phyloP scores from a whole-genome alignment of 37 sponge, comb jelly and placozoan species.

The Dysidea cf. avara region DNA sequence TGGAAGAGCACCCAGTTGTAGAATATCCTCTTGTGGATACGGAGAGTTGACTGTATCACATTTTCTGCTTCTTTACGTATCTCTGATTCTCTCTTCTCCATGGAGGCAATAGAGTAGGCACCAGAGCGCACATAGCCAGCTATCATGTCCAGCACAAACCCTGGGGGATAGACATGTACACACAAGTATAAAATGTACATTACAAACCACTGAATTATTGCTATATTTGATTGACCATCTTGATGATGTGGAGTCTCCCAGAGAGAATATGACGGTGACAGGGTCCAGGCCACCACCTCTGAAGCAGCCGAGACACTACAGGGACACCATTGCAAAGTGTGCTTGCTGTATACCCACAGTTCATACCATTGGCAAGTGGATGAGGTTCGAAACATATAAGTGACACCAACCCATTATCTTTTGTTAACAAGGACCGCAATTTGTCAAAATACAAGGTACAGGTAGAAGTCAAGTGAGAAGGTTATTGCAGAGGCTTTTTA shows the following conservation, averaged over 20 bases:
- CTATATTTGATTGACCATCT: background rate
- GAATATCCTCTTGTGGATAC: conserved; percentile 39
- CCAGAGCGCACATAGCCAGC: conserved; percentile 76
- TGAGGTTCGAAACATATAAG: too few relatives aligned
- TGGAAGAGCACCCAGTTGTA: conserved; percentile 87
- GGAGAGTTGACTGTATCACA: conserved; percentile 18
- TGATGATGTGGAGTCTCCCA: background rate
- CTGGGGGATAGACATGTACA: conserved; percentile 4
- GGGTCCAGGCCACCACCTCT: too few relatives aligned
- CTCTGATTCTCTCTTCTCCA: conserved; percentile 71
- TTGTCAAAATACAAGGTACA: too few relatives aligned
- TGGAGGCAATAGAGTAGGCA: conserved; percentile 60
- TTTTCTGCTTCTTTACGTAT: conserved; percentile 61
- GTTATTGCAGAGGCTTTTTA: too few relatives aligned
- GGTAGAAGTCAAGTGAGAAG: too few relatives aligned
- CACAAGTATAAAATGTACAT: background rate
- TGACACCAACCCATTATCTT: too few relatives aligned
- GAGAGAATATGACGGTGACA: background rate
- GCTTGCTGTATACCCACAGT: too few relatives aligned
- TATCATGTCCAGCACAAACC: conserved; percentile 69
- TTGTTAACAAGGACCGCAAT: too few relatives aligned
- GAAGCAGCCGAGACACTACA: too few relatives aligned
- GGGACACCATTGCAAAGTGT: too few relatives aligned
- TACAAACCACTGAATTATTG: background rate
- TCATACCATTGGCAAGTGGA: too few relatives aligned